These are phyloP conservation scores for Aphelocoma coerulescens DNA, from an alignment of 2,113 vertebrate genomes.

Conservation along the genomic window DNA sequence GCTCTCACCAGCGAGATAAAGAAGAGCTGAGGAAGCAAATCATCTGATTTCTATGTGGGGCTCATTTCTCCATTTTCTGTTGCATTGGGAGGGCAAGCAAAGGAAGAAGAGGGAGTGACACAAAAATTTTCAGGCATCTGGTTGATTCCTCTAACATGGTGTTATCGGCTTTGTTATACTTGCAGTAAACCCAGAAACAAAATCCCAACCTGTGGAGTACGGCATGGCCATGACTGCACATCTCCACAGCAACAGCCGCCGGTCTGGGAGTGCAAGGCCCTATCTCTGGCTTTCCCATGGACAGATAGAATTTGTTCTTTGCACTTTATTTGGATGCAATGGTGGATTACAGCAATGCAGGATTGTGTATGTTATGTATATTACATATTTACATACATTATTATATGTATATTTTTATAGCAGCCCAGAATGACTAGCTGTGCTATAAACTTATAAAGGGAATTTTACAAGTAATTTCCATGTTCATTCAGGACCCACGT, in stretches of 20 bases:
- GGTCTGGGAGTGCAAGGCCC: neutral
- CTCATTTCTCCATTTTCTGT: neutral
- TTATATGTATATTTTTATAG: neutral
- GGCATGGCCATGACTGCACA: neutral
- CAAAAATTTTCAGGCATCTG: neutral
- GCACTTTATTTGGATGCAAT: neutral
- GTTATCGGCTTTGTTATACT: neutral
- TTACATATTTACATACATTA: neutral
- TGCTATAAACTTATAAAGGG: neutral
- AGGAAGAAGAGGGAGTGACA: neutral
- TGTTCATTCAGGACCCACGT: neutral
- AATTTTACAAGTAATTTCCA: neutral
- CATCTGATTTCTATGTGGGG: neutral
- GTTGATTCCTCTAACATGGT: neutral
- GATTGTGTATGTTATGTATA: rapidly evolving
- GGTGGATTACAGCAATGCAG: neutral
- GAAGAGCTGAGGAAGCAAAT: conserved; percentile 8
- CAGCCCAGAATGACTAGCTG: neutral
- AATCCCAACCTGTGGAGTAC: rapidly evolving
- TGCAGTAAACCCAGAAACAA: neutral
- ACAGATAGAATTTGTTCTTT: neutral
- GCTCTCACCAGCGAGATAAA: neutral
- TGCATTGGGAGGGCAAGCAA: neutral
- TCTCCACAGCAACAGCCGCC: neutral
- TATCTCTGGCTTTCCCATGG: neutral